These are phyloP conservation scores for Lophius americanus DNA, from an alignment of 2,797 vertebrate genomes.

Conservation along the genomic window DNA sequence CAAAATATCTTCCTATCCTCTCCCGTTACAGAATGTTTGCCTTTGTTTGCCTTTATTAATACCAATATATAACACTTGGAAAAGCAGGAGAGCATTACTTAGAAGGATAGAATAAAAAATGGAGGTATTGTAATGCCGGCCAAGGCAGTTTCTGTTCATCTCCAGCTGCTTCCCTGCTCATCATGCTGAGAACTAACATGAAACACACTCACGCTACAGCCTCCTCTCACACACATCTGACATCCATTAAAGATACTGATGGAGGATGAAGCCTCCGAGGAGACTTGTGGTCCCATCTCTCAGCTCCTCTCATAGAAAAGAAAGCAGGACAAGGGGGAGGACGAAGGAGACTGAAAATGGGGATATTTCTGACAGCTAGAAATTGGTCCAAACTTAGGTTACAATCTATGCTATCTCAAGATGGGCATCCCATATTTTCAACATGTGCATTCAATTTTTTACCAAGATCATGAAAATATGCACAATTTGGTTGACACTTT, in stretches of 20 bases:
- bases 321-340: constrained; percentile 47
- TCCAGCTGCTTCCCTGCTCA: constrained; percentile 84
- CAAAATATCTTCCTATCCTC: constrained; percentile 60
- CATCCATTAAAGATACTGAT: constrained; percentile 81
- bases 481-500: constrained; percentile 1
- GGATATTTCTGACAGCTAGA: constrained; percentile 56
- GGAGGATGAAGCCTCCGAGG: constrained; percentile 71
- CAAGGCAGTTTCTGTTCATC: constrained; percentile 79
- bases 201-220: constrained; percentile 84
- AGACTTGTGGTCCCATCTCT: constrained; percentile 74
- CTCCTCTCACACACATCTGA: constrained; percentile 84
- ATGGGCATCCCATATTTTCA: constrained; percentile 27
- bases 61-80: constrained; percentile 79
- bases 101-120: constrained; percentile 74
- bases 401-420: constrained; percentile 13
- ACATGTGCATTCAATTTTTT: constrained; percentile 28
- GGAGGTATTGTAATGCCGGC: constrained; percentile 72
- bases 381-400: constrained; percentile 43
- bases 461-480: constrained; percentile 16
- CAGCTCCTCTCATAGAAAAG: constrained; percentile 62
- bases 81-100: constrained; percentile 60
- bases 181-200: constrained; percentile 84
- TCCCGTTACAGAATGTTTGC: constrained; percentile 75
- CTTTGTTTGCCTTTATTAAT: constrained; percentile 84
- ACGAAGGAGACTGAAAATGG: constrained; percentile 49